Evolutionary conservation across 2,888 invertebrate genomes (phyloP), one percentile per base, ranked within the genome.

Genomic region (Ganaspis brasiliensis): DNA sequence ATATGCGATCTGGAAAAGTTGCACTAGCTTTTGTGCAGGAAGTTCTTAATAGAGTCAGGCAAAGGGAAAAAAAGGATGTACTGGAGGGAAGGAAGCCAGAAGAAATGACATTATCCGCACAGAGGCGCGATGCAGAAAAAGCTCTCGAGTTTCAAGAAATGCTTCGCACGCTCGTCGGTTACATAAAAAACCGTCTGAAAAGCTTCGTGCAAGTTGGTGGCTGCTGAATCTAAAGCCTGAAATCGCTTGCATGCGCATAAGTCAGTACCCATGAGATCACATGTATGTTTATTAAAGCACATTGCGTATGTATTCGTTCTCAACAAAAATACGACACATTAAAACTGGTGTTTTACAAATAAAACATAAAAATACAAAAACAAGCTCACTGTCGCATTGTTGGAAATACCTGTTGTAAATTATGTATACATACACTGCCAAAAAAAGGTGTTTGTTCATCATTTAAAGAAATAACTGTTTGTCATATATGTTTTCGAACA

Each of bases 111-210:
- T 87, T 85, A 87, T 82, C 78, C 74, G 81, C 79, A 78, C 77
- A 81, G 83, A 87, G 85, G 87, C 85, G 87, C 85, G 84, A 88
- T 85, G 85, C 85, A 85, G 86, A 86, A 88, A 88, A 88, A 88
- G 84, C 85, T 87, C 84, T 88, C 84, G 82, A 85, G 84, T 77
- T 81, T 82, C 82, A 76, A 80, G 78, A 77, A 77, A 72, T 49
- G 74, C 74, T 83, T 84, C 81, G 78, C 77, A 78, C 79, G 82
- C 72, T 76, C 74, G 57, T 26, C 14, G 74, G 73, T 72, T 73
- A 71, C 74, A 75, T 78, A 79, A 81, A 79, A 79, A 80, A 72
- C 74, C 76, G 77, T 74, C 78, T 72, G 67, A 63, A 81, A 81
- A 81, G 78, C 76, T 73, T 73, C 79, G 73, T 81, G 59, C 67